Conservation (phyloP, 2,888 invertebrate genomes). For the Ophion obscuratus region DNA sequence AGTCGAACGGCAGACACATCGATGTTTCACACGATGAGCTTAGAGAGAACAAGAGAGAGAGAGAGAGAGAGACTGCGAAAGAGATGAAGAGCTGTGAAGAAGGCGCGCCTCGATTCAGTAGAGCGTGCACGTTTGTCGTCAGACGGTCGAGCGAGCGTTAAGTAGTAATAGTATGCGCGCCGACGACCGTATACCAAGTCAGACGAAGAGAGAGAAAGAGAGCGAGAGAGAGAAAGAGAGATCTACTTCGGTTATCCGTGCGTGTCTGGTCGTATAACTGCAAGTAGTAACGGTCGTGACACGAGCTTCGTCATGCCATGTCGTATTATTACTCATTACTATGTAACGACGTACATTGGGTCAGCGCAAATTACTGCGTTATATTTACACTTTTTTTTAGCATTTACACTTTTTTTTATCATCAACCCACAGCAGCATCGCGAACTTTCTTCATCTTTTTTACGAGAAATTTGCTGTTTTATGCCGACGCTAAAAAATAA, state of each 20-base stretch:
- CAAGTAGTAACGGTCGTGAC: conserved; percentile 51
- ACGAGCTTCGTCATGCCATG: conserved; percentile 19
- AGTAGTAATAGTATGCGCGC: conserved; percentile 61
- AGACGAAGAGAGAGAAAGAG: not conserved
- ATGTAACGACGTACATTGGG: conserved; percentile 1
- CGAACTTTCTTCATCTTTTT: not conserved
- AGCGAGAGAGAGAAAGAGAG: conserved; percentile 3
- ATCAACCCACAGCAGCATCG: not conserved
- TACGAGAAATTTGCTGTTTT: not conserved
- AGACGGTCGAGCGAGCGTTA: conserved; percentile 55
- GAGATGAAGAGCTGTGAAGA: conserved; percentile 32
- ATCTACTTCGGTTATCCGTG: conserved; percentile 37
- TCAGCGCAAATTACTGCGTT: conserved; percentile 28
- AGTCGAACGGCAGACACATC: conserved; percentile 39
- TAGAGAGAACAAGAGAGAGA: conserved; percentile 9
- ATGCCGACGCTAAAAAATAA: no score
- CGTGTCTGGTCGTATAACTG: conserved; percentile 61
- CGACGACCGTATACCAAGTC: conserved; percentile 26
- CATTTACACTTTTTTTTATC: not conserved
- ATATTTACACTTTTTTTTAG: not conserved
- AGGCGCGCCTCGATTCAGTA: conserved; percentile 56
- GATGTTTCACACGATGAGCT: conserved; percentile 46
- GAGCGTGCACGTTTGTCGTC: conserved; percentile 59
- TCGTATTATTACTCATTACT: conserved; percentile 26
- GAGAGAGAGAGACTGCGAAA: not conserved